phyloP scores from a whole-genome alignment of 2,888 invertebrate genomes.

The Eueremaeus valkanovi region DNA sequence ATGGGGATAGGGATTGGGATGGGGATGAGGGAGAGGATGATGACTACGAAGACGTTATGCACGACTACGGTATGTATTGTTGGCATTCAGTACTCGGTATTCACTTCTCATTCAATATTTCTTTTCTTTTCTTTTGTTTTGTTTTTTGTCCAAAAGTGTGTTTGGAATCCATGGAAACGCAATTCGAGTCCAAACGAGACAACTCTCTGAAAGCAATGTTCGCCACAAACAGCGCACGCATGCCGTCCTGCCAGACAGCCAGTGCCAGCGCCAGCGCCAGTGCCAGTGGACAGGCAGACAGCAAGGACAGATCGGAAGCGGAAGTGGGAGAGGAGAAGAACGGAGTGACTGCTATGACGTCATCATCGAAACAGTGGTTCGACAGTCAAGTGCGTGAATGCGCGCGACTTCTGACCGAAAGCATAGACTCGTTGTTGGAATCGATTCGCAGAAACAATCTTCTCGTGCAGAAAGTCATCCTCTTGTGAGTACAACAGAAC shows the following conservation, averaged over 20 bases:
- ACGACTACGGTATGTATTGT: neutral
- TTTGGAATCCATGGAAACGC: neutral
- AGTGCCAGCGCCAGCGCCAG: too few relatives aligned
- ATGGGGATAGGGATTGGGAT: too few relatives aligned
- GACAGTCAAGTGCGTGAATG: neutral
- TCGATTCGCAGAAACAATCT: slow-evolving; percentile 90
- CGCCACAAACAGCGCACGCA: too few relatives aligned
- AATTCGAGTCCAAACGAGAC: neutral
- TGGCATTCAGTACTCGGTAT: neutral
- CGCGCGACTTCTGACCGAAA: slow-evolving; percentile 62
- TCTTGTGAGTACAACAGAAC: neutral
- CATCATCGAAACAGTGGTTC: too few relatives aligned
- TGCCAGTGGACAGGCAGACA: too few relatives aligned
- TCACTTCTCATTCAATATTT: neutral
- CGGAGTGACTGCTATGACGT: too few relatives aligned
- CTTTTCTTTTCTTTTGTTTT: neutral
- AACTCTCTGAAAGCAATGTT: too few relatives aligned
- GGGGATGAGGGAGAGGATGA: neutral
- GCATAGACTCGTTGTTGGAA: slow-evolving; percentile 85
- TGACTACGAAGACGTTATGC: neutral
- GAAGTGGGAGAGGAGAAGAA: neutral
- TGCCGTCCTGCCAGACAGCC: too few relatives aligned
- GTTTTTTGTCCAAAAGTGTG: too few relatives aligned
- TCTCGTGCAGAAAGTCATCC: slow-evolving; percentile 73
- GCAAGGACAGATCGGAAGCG: too few relatives aligned